Evolutionary conservation across 1,140 invertebrate species (phyloP).

Genomic region (Andricus grossulariae): DNA sequence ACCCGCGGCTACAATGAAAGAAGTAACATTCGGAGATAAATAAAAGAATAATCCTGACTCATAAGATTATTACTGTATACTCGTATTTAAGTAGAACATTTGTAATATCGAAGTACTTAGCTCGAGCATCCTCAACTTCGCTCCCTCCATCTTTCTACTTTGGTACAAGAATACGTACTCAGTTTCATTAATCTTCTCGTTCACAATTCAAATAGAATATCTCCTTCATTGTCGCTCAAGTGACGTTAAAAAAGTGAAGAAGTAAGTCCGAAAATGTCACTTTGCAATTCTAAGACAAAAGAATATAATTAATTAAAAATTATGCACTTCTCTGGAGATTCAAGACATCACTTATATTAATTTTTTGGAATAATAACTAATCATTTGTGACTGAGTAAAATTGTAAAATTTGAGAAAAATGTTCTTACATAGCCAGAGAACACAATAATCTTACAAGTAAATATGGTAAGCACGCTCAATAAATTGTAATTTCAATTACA

Average conservation of each 20-base stretch:
- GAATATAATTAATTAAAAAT: not conserved
- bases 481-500: no score
- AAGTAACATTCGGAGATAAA: no score
- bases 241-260: not conserved
- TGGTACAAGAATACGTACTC: conserved; percentile 15
- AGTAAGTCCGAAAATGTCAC: not conserved
- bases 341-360: no score
- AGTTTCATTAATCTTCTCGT: conserved; percentile 15
- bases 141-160: not conserved
- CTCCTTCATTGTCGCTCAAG: not conserved
- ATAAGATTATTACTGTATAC: not conserved
- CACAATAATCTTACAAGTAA: no score
- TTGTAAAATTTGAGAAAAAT: no score
- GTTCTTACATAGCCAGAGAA: no score
- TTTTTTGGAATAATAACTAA: no score
- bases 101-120: conserved; percentile 23
- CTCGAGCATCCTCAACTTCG: not conserved
- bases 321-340: not conserved
- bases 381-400: no score
- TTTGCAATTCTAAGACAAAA: not conserved
- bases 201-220: conserved; percentile 25
- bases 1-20: no score
- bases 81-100: conserved; percentile 12
- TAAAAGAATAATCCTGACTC: not conserved
- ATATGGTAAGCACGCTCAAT: no score